phyloP scores from a whole-genome alignment of 2,888 invertebrate genomes.

The Apamea sordens region DNA sequence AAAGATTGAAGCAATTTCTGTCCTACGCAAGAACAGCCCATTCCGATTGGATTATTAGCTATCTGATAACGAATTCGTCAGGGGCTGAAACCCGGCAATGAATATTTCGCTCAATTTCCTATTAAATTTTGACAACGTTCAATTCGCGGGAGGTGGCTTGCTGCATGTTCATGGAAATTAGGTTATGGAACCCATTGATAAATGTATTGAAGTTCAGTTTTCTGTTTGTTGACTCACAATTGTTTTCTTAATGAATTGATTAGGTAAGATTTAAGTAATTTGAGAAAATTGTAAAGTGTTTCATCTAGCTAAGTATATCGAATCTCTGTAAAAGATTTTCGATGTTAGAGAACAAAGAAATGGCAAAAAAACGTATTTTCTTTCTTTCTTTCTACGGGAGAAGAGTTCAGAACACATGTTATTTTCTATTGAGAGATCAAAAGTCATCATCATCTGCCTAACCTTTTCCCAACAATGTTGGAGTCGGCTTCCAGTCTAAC shows the following conservation, averaged over 20 bases:
- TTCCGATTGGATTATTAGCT: slow-evolving; percentile 84
- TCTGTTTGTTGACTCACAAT: slow-evolving; percentile 6
- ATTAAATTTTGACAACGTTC: slow-evolving; percentile 71
- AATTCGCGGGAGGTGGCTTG: slow-evolving; percentile 52
- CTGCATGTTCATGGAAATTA: slow-evolving; percentile 58
- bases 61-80: slow-evolving; percentile 81
- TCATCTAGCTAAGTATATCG: not conserved
- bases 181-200: slow-evolving; percentile 42
- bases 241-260: slow-evolving; percentile 7
- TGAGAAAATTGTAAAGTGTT: not conserved
- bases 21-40: slow-evolving; percentile 65
- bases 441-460: no score
- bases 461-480: no score
- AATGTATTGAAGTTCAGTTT: slow-evolving; percentile 29
- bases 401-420: not conserved
- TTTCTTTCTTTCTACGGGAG: no score
- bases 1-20: slow-evolving; percentile 60
- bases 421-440: not conserved
- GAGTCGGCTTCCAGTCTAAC: no score
- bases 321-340: not conserved
- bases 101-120: slow-evolving; percentile 75
- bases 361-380: no score
- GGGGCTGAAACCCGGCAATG: slow-evolving; percentile 79
- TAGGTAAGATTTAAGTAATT: not conserved
- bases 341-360: not conserved